phyloP scores from a whole-genome alignment of 37 sponge, comb jelly and placozoan species.

The Lycopodina hypogea region DNA sequence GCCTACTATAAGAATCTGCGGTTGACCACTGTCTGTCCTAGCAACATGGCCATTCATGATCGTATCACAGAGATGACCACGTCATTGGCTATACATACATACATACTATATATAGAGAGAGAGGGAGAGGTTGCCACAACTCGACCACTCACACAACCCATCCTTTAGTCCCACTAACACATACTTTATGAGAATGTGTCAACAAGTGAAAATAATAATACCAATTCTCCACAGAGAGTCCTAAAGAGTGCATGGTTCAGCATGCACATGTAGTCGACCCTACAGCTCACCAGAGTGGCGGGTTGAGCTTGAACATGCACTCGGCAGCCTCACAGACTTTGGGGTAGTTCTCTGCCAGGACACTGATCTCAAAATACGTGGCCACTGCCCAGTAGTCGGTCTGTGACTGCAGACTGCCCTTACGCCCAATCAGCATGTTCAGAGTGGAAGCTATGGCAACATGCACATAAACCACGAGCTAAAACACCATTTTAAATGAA shows the following conservation, averaged over 20 bases:
- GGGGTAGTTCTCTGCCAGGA: conserved; percentile 71
- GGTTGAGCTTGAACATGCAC: conserved; percentile 81
- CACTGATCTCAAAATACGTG: conserved; percentile 80
- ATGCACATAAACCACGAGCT: not conserved
- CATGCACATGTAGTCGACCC: not conserved
- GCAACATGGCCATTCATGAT: too few relatives aligned
- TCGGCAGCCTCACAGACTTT: conserved; percentile 69
- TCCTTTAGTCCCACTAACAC: too few relatives aligned
- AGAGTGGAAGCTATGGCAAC: conserved; percentile 63
- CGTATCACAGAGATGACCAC: too few relatives aligned
- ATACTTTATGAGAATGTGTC: too few relatives aligned
- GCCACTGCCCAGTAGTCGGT: conserved; percentile 85
- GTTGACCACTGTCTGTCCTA: too few relatives aligned
- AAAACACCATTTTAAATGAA: not conserved
- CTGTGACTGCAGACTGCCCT: conserved; percentile 70
- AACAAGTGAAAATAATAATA: too few relatives aligned
- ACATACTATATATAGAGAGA: too few relatives aligned
- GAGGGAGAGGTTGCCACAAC: too few relatives aligned
- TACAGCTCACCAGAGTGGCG: conserved; percentile 62
- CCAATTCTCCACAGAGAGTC: too few relatives aligned
- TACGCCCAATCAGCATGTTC: conserved; percentile 74
- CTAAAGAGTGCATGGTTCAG: not conserved
- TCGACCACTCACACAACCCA: too few relatives aligned
- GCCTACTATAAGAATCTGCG: too few relatives aligned
- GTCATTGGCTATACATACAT: too few relatives aligned